Evolutionary conservation across 1,140 invertebrate species (phyloP).

Genomic region (Drosophila bocqueti): DNA sequence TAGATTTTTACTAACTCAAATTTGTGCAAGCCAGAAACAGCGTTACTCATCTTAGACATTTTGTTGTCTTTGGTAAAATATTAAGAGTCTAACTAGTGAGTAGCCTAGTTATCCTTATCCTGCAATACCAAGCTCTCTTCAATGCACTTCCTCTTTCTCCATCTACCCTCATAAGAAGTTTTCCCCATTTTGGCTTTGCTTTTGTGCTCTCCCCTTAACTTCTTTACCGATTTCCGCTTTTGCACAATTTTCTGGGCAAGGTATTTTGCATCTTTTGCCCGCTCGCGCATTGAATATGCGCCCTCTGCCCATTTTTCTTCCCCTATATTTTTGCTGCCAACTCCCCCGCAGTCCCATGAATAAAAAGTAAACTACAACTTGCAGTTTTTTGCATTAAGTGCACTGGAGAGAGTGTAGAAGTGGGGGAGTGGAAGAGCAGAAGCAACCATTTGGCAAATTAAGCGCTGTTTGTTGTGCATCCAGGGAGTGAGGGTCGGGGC

Average conservation of each 20-base stretch:
- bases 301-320: constrained; percentile 33
- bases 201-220: constrained; percentile 48
- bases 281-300: constrained; percentile 67
- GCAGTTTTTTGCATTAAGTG: constrained; percentile 44
- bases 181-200: constrained; percentile 57
- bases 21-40: not conserved
- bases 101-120: not conserved
- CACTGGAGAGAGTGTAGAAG: constrained; percentile 4
- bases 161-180: constrained; percentile 14
- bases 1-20: not conserved
- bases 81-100: not conserved
- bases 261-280: constrained; percentile 77
- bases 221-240: constrained; percentile 48
- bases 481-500: not conserved
- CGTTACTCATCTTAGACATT: not conserved
- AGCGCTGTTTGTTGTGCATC: constrained; percentile 77
- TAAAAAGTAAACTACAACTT: constrained; percentile 66
- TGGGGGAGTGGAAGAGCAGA: constrained; percentile 28
- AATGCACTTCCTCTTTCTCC: not conserved
- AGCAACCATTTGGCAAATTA: constrained; percentile 78
- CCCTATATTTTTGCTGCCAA: not conserved
- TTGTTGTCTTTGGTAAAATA: not conserved
- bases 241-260: constrained; percentile 67
- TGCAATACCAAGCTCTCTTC: not conserved
- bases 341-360: constrained; percentile 25